Evolutionary conservation across 2,888 invertebrate species (phyloP), one percentile per base, ranked within the genome.

Genomic region (Byasa hedistus): DNA sequence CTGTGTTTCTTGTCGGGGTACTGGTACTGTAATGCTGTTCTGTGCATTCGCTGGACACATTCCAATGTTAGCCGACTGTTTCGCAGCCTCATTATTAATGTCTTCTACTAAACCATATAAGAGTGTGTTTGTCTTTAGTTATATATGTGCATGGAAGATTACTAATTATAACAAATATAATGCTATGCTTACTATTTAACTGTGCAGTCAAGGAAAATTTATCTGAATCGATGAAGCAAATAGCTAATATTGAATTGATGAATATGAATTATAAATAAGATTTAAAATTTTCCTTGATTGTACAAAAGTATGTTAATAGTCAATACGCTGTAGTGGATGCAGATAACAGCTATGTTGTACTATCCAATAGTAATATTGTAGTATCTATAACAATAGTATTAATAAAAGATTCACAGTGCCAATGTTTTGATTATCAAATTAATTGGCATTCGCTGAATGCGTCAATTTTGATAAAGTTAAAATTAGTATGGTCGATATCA

Each of bases 111-210:
- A 76, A 80, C 77, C 76, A 73, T 80, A 79, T 73, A 59, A 84
- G 91, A 92, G 92, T 92, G 92, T 92, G 91, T 90, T 90, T 90
- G 91, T 89, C 90, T 85, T 87, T 85, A 80, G 84, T 86, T 83
- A 87, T 87, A 89, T 89, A 91, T 92, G 92, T 92, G 92, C 92
- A 91, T 92, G 91, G 88, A 90, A 86, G 85, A 84, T 85, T 81
- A 83, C 75, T 82, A 78, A 77, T 79, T 71, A 80, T 75, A 78
- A 77, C 78, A 79, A 64, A 75, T 79, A 81, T 82, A 82, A 75
- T 73, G 76, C 76, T 64, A 67, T 77, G 70, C 68, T 71, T 73
- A 73, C 70, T 75, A 74, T 68, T 76, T 74, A 51, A 78, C 72
- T 79, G 83, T 84, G 85, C 83, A 78, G 70, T 76, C 73, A 76